A percentile compares a stretch with the other conserved stretches of the same genome.
Conservation (phyloP, 1,140 invertebrate species). For the Orussus abietinus region DNA sequence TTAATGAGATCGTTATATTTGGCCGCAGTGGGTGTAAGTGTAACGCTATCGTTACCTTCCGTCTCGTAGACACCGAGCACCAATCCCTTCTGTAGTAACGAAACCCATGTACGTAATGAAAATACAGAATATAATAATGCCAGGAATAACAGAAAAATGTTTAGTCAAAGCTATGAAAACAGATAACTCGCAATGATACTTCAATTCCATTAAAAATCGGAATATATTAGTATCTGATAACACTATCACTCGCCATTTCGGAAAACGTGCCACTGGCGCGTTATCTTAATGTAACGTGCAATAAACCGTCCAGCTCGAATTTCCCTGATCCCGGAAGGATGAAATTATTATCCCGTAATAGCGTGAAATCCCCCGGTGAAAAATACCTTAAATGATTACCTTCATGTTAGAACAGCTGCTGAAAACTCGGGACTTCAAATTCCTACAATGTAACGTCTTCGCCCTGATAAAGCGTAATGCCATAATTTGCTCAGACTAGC, state of each 20-base stretch:
- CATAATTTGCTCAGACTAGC: slow-evolving; percentile 34
- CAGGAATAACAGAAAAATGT: not conserved
- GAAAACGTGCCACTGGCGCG: not conserved
- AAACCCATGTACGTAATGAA: not conserved
- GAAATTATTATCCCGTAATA: slow-evolving; percentile 2
- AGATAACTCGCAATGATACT: not conserved
- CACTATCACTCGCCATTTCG: not conserved
- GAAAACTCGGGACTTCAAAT: slow-evolving; percentile 38
- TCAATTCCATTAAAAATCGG: too few relatives aligned
- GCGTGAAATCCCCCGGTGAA: not conserved
- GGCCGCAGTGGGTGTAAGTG: slow-evolving; percentile 53
- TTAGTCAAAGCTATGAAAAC: not conserved
- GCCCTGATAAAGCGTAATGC: slow-evolving; percentile 45
- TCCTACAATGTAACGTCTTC: slow-evolving; percentile 28
- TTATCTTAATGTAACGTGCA: not conserved
- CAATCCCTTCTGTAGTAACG: slow-evolving; percentile 51
- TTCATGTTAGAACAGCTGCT: slow-evolving; percentile 40
- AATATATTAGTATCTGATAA: not conserved
- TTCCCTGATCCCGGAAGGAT: not conserved
- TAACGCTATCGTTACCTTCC: slow-evolving; percentile 45
- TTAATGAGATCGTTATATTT: slow-evolving; percentile 51
- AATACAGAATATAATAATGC: not conserved
- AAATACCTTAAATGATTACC: slow-evolving; percentile 30
- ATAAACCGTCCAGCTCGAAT: not conserved
- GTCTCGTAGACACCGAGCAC: slow-evolving; percentile 58